phyloP scores from a whole-genome alignment of 2,888 invertebrate species.

The Suillia variegata region DNA sequence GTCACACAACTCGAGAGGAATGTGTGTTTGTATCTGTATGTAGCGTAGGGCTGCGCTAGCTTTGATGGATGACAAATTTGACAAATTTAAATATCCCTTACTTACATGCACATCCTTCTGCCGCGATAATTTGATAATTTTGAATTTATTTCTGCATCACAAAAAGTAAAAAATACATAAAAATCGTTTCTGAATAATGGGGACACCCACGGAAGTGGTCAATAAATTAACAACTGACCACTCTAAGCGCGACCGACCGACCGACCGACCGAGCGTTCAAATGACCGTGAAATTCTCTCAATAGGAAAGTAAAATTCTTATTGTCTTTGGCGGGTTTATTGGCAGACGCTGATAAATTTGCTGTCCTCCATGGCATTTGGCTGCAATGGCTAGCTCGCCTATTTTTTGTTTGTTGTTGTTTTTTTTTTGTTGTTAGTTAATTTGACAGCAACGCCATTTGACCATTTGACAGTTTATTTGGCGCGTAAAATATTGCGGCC shows the following conservation, averaged over 20 bases:
- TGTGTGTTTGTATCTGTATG: not conserved
- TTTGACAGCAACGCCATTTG: conserved; percentile 9
- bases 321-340: conserved; percentile 1
- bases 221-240: conserved; percentile 38
- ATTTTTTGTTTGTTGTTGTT: not conserved
- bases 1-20: no score
- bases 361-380: not conserved
- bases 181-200: conserved; percentile 42
- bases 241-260: conserved; percentile 17
- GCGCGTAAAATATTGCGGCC: conserved; percentile 21
- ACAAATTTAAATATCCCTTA: not conserved
- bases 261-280: conserved; percentile 34
- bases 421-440: no score
- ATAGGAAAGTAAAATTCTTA: conserved; percentile 33
- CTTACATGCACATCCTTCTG: no score
- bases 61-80: not conserved
- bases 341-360: not conserved
- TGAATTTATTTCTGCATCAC: no score
- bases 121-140: no score
- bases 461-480: conserved; percentile 21
- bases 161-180: no score
- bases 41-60: not conserved
- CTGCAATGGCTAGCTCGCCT: conserved; percentile 3
- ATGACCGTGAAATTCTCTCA: conserved; percentile 51
- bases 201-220: conserved; percentile 41